These are phyloP conservation scores for Chymomyza costata DNA, from an alignment of 1,140 invertebrate genomes.

Conservation along the genomic window DNA sequence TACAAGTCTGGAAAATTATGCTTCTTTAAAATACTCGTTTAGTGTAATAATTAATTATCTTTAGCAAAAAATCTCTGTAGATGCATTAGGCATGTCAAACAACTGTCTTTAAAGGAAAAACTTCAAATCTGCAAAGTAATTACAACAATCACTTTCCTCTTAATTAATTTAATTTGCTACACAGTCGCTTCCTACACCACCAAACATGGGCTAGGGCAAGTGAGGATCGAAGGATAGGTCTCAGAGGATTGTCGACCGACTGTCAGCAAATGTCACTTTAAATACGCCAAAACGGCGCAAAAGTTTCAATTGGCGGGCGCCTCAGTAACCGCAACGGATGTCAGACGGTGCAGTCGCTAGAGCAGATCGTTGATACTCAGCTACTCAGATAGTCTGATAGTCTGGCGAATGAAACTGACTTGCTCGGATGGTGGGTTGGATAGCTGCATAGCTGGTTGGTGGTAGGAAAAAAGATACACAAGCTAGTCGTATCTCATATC, in stretches of 20 bases:
- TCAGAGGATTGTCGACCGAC: slow-evolving; percentile 23
- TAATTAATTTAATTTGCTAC: slow-evolving; percentile 57
- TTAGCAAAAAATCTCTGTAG: too few species aligned
- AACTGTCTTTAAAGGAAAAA: neutral
- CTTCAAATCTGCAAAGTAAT: slow-evolving; percentile 51
- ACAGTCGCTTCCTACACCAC: slow-evolving; percentile 1
- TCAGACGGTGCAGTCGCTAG: too few species aligned
- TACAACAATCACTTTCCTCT: slow-evolving; percentile 44
- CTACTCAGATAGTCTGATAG: neutral
- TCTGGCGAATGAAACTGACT: too few species aligned
- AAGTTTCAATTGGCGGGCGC: slow-evolving; percentile 68
- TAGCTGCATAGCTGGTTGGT: slow-evolving; percentile 30
- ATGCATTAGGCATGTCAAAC: too few species aligned
- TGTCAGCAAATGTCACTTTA: slow-evolving; percentile 71
- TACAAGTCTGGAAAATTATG: too few species aligned
- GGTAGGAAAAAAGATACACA: slow-evolving; percentile 35
- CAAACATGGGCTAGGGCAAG: too few species aligned
- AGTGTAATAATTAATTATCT: too few species aligned
- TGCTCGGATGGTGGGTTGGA: slow-evolving; percentile 18
- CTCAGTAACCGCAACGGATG: slow-evolving; percentile 1
- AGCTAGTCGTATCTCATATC: slow-evolving; percentile 60
- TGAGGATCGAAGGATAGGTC: slow-evolving; percentile 18
- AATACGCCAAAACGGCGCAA: slow-evolving; percentile 70
- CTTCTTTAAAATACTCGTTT: too few species aligned
- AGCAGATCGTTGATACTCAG: slow-evolving; percentile 36